Percentiles rank a stretch among this genome's conserved stretches.
These are phyloP conservation scores for Aphaenogaster floridana DNA, from an alignment of 1,140 invertebrate species.

Conservation along the genomic window DNA sequence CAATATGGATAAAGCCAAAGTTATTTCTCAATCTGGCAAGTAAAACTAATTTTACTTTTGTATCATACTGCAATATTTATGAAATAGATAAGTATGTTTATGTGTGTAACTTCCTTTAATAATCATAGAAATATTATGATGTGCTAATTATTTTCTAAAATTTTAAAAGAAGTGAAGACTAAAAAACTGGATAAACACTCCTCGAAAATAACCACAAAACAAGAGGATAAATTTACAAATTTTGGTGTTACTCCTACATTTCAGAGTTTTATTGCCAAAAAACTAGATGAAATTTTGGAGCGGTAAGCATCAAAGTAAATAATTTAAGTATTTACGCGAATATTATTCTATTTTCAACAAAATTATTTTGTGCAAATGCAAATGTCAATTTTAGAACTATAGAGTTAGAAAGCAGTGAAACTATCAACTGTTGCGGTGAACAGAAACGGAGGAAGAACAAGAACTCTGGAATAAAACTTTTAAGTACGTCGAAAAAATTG, in stretches of 20 bases:
- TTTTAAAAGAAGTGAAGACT: background rate
- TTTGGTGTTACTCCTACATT: conserved; percentile 74
- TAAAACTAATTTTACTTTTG: background rate
- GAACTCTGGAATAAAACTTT: conserved; percentile 75
- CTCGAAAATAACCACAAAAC: conserved; percentile 3
- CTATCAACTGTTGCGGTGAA: conserved; percentile 8
- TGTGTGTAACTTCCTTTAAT: background rate
- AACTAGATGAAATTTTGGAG: conserved; percentile 76
- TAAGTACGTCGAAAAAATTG: conserved; percentile 71
- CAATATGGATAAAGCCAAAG: background rate
- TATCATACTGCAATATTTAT: background rate
- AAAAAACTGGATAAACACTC: conserved; percentile 9
- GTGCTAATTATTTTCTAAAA: conserved; percentile 31
- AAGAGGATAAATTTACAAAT: conserved; percentile 69
- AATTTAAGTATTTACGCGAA: background rate
- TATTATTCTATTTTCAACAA: background rate
- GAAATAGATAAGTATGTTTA: background rate
- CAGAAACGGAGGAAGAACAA: conserved; percentile 29
- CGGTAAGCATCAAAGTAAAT: conserved; percentile 65
- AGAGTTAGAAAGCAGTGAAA: conserved; percentile 21
- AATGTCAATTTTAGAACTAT: conserved; percentile 68
- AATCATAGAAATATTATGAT: conserved; percentile 43
- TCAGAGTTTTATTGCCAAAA: conserved; percentile 77
- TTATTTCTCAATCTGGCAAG: conserved; percentile 2
- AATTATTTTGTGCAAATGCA: conserved; percentile 15